These are phyloP conservation scores for Pseudois nayaur DNA, from an alignment of 2,113 vertebrate genomes.

Conservation along the genomic window DNA sequence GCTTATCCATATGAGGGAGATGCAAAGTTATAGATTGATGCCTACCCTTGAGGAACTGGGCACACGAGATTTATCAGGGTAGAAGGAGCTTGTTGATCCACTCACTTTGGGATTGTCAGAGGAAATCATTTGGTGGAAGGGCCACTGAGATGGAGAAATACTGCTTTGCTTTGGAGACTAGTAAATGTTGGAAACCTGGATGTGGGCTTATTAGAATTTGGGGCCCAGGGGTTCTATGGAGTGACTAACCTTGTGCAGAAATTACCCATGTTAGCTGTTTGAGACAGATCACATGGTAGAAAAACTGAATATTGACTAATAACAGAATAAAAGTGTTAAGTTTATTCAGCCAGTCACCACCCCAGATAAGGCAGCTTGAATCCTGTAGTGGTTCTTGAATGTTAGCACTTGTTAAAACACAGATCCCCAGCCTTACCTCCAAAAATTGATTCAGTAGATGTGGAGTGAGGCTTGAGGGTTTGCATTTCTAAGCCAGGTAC, in stretches of 20 bases:
- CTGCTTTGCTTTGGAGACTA: not conserved
- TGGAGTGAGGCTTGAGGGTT: not conserved
- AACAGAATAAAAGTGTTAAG: not conserved
- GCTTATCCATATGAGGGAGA: not conserved
- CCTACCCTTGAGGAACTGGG: not conserved
- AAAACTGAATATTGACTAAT: not conserved
- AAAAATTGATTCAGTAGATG: not conserved
- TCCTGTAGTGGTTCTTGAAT: not conserved
- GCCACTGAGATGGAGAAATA: not conserved
- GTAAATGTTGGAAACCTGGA: not conserved
- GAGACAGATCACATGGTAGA: not conserved
- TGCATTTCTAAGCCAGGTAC: not conserved
- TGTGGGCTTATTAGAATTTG: not conserved
- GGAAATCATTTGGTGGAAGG: not conserved
- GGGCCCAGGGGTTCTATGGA: not conserved
- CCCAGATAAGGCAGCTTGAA: not conserved
- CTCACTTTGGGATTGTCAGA: not conserved
- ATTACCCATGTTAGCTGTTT: not conserved
- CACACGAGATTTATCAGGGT: not conserved
- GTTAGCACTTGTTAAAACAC: not conserved
- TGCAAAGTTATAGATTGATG: not conserved
- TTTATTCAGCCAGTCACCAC: not conserved
- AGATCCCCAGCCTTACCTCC: not conserved
- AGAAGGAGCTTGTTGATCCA: not conserved
- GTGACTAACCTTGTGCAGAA: not conserved